phyloP scores from a whole-genome alignment of 2,797 vertebrate species.

The Gymnoscopelus microlampas region DNA sequence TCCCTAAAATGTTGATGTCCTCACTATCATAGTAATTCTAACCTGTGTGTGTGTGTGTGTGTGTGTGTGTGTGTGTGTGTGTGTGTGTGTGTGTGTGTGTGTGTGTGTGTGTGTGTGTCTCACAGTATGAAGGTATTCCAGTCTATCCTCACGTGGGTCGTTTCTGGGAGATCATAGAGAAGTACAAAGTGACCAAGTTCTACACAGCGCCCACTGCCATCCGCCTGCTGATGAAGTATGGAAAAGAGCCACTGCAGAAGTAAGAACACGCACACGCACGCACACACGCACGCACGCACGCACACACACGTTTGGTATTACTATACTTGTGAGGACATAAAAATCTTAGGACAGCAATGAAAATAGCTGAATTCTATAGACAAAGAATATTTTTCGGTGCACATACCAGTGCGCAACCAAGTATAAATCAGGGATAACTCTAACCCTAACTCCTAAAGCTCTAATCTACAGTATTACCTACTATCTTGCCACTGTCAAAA shows the following conservation, averaged over 20 bases:
- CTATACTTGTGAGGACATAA: no score
- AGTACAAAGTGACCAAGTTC: constrained; percentile 83
- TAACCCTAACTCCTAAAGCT: no score
- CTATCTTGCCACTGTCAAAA: no score
- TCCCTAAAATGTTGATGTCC: no score
- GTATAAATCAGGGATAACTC: no score
- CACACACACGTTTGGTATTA: background rate
- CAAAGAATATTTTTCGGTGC: no score
- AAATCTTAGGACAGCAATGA: no score
- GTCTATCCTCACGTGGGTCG: constrained; percentile 81
- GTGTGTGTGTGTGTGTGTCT: constrained; percentile 28
- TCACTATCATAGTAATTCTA: no score
- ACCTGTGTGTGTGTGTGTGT: background rate
- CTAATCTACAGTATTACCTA: no score
- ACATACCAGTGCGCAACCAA: no score
- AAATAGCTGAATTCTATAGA: no score
- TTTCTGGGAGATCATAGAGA: constrained; percentile 84
- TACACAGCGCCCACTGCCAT: constrained; percentile 86
- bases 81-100: constrained; percentile 8
- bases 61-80: background rate
- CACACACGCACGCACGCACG: background rate
- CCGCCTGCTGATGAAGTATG: constrained; percentile 85
- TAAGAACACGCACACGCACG: constrained; percentile 43
- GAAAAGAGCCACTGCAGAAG: constrained; percentile 78
- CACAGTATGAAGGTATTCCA: constrained; percentile 83